A percentile compares a stretch with the other conserved stretches of the same genome.
Evolutionary conservation across 1,140 invertebrate species (phyloP).

Genomic region (Apis dorsata): DNA sequence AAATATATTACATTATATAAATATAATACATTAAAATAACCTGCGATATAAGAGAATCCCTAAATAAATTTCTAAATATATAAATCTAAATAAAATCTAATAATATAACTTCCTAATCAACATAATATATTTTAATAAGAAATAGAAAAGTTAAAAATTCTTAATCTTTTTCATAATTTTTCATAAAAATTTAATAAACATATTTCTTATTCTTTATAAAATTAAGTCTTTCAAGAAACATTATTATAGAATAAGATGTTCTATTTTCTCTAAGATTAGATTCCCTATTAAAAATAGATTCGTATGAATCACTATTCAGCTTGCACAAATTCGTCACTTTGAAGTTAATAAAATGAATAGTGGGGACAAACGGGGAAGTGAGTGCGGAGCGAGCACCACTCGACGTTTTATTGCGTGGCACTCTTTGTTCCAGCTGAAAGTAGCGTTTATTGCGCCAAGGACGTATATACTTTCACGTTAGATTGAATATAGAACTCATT

Average conservation of each 20-base stretch:
- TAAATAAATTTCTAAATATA: too few species aligned
- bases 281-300: not conserved
- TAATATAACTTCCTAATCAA: too few species aligned
- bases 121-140: too few species aligned
- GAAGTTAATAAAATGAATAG: constrained; percentile 4
- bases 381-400: not conserved
- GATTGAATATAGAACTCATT: constrained; percentile 31
- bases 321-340: not conserved
- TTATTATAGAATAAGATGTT: not conserved
- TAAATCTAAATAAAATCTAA: too few species aligned
- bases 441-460: constrained; percentile 41
- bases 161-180: too few species aligned
- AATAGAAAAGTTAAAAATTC: too few species aligned
- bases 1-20: too few species aligned
- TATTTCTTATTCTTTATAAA: not conserved
- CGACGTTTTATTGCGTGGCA: constrained; percentile 25
- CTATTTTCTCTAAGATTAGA: not conserved
- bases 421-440: constrained; percentile 41
- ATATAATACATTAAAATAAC: too few species aligned
- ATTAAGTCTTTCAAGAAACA: not conserved
- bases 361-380: constrained; percentile 12
- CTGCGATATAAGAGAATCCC: too few species aligned
- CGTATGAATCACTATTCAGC: not conserved
- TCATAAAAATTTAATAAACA: too few species aligned
- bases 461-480: constrained; percentile 44